Evolutionary conservation across 2,113 vertebrate species (phyloP).

Genomic region (Mandrillus leucophaeus): DNA sequence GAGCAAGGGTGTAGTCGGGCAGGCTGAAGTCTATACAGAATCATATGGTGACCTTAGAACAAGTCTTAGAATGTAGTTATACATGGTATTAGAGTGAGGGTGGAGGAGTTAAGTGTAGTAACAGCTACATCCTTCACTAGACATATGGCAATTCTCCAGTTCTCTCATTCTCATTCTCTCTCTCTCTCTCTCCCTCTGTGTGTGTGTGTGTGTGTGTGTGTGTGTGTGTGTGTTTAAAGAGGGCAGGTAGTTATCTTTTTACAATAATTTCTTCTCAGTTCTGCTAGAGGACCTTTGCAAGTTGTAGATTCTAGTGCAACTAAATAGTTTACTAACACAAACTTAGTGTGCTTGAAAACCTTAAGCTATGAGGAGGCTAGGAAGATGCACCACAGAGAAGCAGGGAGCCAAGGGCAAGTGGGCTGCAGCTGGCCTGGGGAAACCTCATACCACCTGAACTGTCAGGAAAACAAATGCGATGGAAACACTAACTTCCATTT

Average conservation of each 20-base stretch:
- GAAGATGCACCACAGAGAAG: constrained; percentile 20
- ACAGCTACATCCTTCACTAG: neutral
- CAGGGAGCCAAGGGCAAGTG: neutral
- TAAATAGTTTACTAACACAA: constrained; percentile 23
- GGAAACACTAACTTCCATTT: neutral
- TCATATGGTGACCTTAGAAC: neutral
- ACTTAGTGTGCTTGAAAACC: neutral
- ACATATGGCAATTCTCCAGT: neutral
- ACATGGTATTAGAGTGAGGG: neutral
- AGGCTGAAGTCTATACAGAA: neutral
- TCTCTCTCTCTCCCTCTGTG: neutral
- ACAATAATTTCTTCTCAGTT: constrained; percentile 10
- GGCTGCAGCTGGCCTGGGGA: neutral
- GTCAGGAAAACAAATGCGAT: constrained; percentile 29
- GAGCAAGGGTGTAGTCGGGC: neutral
- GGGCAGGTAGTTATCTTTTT: neutral
- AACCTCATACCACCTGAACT: neutral
- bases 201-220: neutral
- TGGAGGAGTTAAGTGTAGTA: neutral
- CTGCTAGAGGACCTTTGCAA: neutral
- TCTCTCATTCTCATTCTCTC: neutral
- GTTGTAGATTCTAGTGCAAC: neutral
- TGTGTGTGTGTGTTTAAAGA: neutral
- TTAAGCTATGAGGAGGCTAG: neutral
- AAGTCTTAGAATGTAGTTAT: neutral